Base-by-base conservation (phyloP, 2,113 vertebrate genomes). In the Ciconia maguari region DNA sequence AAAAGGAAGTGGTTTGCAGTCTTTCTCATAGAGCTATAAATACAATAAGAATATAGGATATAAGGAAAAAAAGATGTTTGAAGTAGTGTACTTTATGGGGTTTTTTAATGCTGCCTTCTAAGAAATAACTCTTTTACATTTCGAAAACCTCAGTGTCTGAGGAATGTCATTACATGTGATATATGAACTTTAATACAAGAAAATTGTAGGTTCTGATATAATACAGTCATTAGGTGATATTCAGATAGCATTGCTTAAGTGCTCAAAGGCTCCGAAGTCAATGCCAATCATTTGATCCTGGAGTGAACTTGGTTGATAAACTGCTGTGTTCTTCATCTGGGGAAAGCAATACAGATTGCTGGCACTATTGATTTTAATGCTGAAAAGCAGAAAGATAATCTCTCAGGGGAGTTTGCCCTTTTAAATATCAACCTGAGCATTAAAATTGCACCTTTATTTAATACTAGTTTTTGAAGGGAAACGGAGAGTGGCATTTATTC, bases 371-470 rank as follows among this genome's bases (percentile, higher is more conserved):
- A 84, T 87, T 93, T 84, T 58, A 75, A 48, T 87, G 38, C 49
- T 88, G 75, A 55, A 91, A 92, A 78, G n/a, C 79, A 88, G 75
- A 62, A 69, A 34, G 46, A 55, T 46, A 57, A 25, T 76, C n/a
- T 89, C 75, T 62, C 62, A 27, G 27, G 58, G 83, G 64, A 92
- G 52, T 65, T 71, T 92, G 26, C 26, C 70, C 51, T 95, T 90
- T 86, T 87, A 78, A 90, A 96, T 60, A 82, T 12, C 76, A 89
- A 51, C 3, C 5, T 4, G 5, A 91, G 24, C 13, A 2, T 94
- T 87, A 68, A 95, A 93, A 91, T 84, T 93, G 41, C 48, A 64
- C 57, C 74, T 96, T 91, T 87, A 38, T 89, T 95, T 82, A 92
- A 70, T 87, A 60, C 42, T 78, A 57, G 69, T 68, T 91, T 88